Evolutionary conservation across 2,888 invertebrate genomes (phyloP).

Genomic region (Protophormia terraenovae): DNA sequence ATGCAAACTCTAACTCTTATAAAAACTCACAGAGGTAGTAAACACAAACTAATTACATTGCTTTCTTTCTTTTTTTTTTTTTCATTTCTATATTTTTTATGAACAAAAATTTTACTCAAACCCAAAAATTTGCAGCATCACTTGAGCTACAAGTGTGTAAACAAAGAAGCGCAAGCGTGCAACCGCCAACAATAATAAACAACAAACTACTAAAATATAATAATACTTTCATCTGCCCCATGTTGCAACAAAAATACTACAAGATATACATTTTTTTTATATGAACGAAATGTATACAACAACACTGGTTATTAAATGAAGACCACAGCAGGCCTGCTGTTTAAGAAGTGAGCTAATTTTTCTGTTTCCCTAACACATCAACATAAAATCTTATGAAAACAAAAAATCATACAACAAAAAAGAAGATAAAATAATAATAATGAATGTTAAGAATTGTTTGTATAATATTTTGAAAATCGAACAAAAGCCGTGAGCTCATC

Average conservation of each 20-base stretch:
- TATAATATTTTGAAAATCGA: slow-evolving; percentile 35
- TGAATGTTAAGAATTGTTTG: slow-evolving; percentile 27
- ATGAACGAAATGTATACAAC: not conserved
- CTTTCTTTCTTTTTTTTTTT: no score
- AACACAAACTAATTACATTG: slow-evolving; percentile 50
- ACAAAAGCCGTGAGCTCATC: slow-evolving; percentile 24
- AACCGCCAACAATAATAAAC: slow-evolving; percentile 53
- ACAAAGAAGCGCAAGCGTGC: slow-evolving; percentile 69
- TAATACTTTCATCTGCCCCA: slow-evolving; percentile 59
- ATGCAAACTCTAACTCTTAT: not conserved
- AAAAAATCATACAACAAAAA: slow-evolving; percentile 14
- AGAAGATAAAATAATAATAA: slow-evolving; percentile 2
- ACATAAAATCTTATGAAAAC: slow-evolving; percentile 35
- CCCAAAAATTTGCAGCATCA: slow-evolving; percentile 54
- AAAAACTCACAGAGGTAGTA: not conserved
- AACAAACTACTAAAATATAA: slow-evolving; percentile 32
- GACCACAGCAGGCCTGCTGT: slow-evolving; percentile 73
- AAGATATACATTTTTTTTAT: not conserved
- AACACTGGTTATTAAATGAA: slow-evolving; percentile 17
- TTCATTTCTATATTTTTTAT: slow-evolving; percentile 6
- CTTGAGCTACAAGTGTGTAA: slow-evolving; percentile 60
- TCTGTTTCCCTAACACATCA: slow-evolving; percentile 7
- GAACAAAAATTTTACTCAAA: slow-evolving; percentile 17
- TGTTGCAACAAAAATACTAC: slow-evolving; percentile 30
- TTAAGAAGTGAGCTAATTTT: slow-evolving; percentile 78